Evolutionary conservation across 2,888 invertebrate species (phyloP), one percentile per base, ranked within the genome.

Genomic region (Drosophila multiciliata): DNA sequence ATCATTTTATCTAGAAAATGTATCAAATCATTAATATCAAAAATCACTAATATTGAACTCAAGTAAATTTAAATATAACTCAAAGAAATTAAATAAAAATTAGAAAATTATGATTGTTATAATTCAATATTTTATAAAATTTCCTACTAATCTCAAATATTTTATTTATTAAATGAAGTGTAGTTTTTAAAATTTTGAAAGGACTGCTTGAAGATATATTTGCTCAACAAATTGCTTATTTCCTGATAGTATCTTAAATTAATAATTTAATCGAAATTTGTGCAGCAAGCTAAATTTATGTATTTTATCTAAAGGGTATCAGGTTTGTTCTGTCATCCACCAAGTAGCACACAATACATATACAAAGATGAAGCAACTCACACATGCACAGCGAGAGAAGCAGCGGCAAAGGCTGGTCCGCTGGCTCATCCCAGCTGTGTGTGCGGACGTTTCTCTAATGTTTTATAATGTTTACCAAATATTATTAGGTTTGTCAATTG

Each of bases 391-490:
- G 15, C 60, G 38, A 57, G 57, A 60, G 20, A 29, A 40, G 32
- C 65, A 70, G 23, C 40, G 54, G 53, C 58, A 63, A 54, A 36
- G 58, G 60, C 74, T 60, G 64, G 80, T 70, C 68, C 61, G 64
- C 50, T 67, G 54, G 67, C 57, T 55, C 65, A 64, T 54, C 38
- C 65, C 53, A 64, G 65, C 54, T 32, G 52, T 23, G 36, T 45
- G 40, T 42, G 40, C 40, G 40, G 20, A 20, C 40, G 36, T 38
- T 42, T 68, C 73, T 90, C 89, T 83, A 91, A 91, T 87, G 87
- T 91, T 91, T 91, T 91, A 90, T 87, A 91, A 91, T 91, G 90
- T 92, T 91, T 91, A 90, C 87, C 89, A 89, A 87, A 88, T 90
- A 87, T 87, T 92, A 87, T 83, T 78, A 89, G 85, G 80, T 77